A percentile compares a stretch with the other conserved stretches of the same genome.
Conservation (phyloP, 2,113 vertebrate genomes). For the Syngnathoides biaculeatus region DNA sequence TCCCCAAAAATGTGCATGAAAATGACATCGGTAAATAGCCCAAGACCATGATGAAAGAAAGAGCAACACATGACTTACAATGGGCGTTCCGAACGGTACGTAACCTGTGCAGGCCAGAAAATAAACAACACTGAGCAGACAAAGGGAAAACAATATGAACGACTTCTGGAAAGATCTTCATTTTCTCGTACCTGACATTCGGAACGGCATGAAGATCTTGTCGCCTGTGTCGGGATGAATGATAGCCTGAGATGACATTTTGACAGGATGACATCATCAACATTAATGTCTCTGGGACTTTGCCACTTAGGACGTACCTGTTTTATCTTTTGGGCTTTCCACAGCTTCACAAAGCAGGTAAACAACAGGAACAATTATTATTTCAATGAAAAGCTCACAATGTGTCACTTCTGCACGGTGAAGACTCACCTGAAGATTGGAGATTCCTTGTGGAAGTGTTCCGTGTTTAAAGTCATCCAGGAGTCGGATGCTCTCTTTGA, state of each 20-base stretch:
- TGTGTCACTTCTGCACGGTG: neutral
- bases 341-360: slow-evolving; percentile 74
- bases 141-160: slow-evolving; percentile 27
- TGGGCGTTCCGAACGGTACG: slow-evolving; percentile 96
- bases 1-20: slow-evolving; percentile 26
- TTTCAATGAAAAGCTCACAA: neutral
- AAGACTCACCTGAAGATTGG: slow-evolving; percentile 80
- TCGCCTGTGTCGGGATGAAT: slow-evolving; percentile 97
- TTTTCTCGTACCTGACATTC: slow-evolving; percentile 90
- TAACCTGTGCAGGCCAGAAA: slow-evolving; percentile 76
- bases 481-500: slow-evolving; percentile 84
- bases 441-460: slow-evolving; percentile 80
- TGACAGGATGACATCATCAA: slow-evolving; percentile 59
- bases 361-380: neutral
- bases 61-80: slow-evolving; percentile 80
- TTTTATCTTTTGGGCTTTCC: slow-evolving; percentile 97
- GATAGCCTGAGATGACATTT: slow-evolving; percentile 82
- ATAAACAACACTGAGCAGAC: slow-evolving; percentile 34
- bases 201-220: slow-evolving; percentile 99
- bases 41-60: slow-evolving; percentile 11
- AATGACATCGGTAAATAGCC: slow-evolving; percentile 31
- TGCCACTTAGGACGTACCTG: slow-evolving; percentile 76
- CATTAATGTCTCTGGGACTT: neutral
- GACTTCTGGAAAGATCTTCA: slow-evolving; percentile 61
- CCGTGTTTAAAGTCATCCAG: slow-evolving; percentile 91